Base-by-base conservation (phyloP, 1,140 invertebrate species). In the Orussus abietinus region DNA sequence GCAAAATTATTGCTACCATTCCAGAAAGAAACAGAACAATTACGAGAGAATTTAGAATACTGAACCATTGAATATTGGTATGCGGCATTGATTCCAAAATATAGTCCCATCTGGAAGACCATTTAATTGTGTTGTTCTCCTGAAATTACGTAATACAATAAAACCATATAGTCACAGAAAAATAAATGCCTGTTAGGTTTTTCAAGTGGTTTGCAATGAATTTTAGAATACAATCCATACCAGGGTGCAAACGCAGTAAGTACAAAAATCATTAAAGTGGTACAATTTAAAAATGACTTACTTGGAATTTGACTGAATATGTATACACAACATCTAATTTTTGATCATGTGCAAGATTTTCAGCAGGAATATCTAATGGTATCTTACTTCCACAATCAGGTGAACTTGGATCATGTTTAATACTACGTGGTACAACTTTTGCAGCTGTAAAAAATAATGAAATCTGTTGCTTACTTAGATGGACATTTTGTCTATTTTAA, bases 21-120 rank as follows among this genome's bases (percentile, higher is more conserved):
- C 96, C 96, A 55, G 93, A 96, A 4, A 92, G 71, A 62, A 93
- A 92, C 3, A 92, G 70, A 10, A 91, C 88, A 59, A 92, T 93
- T 34, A 95, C 90, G 36, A 92, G 70, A 0, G 90, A 92, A 68
- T 93, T 93, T 10, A 93, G 70, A 54, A 93, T 93, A 37, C 90
- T 95, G 61, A 99, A 98, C 96, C 96, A 98, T 68, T 98, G 96
- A 55, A 99, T 99, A 72, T 98, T 98, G 1, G 94, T 94, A 59
- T 98, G 92, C 0, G 92, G 93, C 86, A 96, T 96, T 2, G 94
- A 96, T 69, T 98, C 92, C 31, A 99, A 74, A 49, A 99, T 96
- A 64, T 99, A 99, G 76, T 99, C 96, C 96, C 96, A 99, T 57
- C 96, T 80, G 1, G 94, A 98, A 0, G 93, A 96, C 96, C 96